These are phyloP conservation scores for Vanessa atalanta DNA, from an alignment of 1,140 invertebrate species.

Conservation along the genomic window DNA sequence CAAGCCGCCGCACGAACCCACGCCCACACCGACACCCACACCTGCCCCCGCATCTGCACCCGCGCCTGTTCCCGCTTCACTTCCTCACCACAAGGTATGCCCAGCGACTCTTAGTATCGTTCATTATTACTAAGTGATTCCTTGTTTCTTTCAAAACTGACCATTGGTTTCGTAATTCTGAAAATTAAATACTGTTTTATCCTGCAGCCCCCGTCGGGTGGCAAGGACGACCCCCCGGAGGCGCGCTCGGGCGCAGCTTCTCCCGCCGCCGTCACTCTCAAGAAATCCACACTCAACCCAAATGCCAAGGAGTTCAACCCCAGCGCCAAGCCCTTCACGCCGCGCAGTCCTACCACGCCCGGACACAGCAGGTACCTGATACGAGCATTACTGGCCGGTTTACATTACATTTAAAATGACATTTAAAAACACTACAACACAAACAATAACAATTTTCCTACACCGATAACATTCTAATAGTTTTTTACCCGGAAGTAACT, in stretches of 20 bases:
- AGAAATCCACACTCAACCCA: slow-evolving; percentile 92
- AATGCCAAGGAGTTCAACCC: slow-evolving; percentile 96
- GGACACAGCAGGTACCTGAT: slow-evolving; percentile 77
- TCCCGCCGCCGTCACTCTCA: slow-evolving; percentile 81
- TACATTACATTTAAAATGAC: too few species aligned
- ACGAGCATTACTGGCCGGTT: neutral
- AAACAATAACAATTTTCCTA: too few species aligned
- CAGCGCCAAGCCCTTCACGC: slow-evolving; percentile 91
- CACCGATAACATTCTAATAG: too few species aligned
- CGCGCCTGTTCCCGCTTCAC: slow-evolving; percentile 39
- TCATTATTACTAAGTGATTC: too few species aligned
- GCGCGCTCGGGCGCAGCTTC: slow-evolving; percentile 40
- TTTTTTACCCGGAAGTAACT: too few species aligned
- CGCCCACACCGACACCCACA: slow-evolving; percentile 31
- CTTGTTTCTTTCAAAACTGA: too few species aligned
- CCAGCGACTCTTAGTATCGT: slow-evolving; percentile 30
- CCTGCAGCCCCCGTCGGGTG: slow-evolving; percentile 46
- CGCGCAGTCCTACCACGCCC: slow-evolving; percentile 85
- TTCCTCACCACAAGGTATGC: slow-evolving; percentile 46
- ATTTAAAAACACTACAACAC: too few species aligned
- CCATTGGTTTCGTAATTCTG: too few species aligned
- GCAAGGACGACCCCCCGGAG: slow-evolving; percentile 45
- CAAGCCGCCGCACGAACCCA: slow-evolving; percentile 42
- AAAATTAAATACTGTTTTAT: too few species aligned
- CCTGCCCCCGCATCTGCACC: slow-evolving; percentile 33